Evolutionary conservation across 2,797 vertebrate genomes (phyloP).

Genomic region (Manis pentadactyla): DNA sequence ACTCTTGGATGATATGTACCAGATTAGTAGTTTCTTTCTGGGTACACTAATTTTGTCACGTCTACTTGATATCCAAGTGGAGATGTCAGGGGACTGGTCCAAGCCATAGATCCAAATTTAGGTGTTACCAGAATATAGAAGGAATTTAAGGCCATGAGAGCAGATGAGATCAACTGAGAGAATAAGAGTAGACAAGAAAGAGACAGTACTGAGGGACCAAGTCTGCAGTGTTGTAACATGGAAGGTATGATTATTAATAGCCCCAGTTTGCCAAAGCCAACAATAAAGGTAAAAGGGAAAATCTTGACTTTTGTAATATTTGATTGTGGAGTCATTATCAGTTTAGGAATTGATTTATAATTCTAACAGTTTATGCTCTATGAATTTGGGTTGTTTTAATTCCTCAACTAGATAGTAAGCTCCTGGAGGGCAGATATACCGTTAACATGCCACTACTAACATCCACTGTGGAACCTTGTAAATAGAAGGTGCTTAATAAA

Average conservation of each 20-base stretch:
- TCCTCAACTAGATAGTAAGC: background rate
- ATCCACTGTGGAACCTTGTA: background rate
- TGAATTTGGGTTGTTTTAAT: background rate
- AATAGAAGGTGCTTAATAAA: background rate
- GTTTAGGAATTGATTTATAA: background rate
- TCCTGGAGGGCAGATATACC: background rate
- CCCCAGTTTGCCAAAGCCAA: background rate
- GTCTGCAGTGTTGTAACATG: background rate
- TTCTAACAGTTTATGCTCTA: background rate
- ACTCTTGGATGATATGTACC: background rate
- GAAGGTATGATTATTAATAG: background rate
- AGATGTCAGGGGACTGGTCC: background rate
- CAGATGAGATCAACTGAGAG: background rate
- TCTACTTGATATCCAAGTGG: background rate
- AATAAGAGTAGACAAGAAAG: background rate
- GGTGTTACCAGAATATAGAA: background rate
- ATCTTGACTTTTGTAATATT: background rate
- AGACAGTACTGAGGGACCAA: background rate
- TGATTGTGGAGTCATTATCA: background rate
- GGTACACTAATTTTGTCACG: background rate
- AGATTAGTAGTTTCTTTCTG: background rate
- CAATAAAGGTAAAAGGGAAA: background rate
- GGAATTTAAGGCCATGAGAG: background rate
- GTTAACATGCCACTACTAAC: background rate
- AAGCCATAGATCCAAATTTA: background rate